Evolutionary conservation across 2,113 vertebrate species (phyloP).

Genomic region (Gnathonemus echidnorhynchus): DNA sequence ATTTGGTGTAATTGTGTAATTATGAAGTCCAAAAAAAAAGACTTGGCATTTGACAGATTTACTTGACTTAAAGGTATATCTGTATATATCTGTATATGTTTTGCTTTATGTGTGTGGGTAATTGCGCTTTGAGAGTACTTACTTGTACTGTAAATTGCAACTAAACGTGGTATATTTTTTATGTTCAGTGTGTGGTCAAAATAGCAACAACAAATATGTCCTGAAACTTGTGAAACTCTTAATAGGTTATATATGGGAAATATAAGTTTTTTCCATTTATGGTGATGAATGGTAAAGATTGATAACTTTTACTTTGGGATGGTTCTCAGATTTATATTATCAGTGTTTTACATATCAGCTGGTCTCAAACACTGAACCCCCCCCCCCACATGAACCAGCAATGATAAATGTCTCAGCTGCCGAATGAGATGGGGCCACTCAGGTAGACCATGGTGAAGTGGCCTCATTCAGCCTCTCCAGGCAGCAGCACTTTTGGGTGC

Average conservation of each 20-base stretch:
- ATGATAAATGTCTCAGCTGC: slow-evolving; percentile 21
- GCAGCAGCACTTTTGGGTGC: slow-evolving; percentile 44
- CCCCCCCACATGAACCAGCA: background rate
- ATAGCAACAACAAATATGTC: background rate
- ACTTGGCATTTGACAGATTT: background rate
- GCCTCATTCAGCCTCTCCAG: slow-evolving; percentile 19
- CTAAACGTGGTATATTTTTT: background rate
- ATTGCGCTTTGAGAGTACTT: background rate
- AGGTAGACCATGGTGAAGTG: slow-evolving; percentile 28
- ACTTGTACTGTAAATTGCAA: background rate
- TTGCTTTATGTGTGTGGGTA: background rate
- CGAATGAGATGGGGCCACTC: slow-evolving; percentile 45
- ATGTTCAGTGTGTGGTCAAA: background rate
- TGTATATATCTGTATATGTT: background rate
- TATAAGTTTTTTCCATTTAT: background rate
- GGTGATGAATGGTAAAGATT: background rate
- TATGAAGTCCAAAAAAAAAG: background rate
- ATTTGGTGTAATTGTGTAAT: background rate
- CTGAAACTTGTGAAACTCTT: background rate
- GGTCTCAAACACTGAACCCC: background rate
- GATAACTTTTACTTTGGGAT: background rate
- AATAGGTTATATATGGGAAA: background rate
- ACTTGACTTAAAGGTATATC: background rate
- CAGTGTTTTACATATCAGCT: background rate
- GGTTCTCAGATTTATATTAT: background rate